Evolutionary conservation across 2,888 invertebrate genomes (phyloP).

Genomic region (Drosophila melanocephala): DNA sequence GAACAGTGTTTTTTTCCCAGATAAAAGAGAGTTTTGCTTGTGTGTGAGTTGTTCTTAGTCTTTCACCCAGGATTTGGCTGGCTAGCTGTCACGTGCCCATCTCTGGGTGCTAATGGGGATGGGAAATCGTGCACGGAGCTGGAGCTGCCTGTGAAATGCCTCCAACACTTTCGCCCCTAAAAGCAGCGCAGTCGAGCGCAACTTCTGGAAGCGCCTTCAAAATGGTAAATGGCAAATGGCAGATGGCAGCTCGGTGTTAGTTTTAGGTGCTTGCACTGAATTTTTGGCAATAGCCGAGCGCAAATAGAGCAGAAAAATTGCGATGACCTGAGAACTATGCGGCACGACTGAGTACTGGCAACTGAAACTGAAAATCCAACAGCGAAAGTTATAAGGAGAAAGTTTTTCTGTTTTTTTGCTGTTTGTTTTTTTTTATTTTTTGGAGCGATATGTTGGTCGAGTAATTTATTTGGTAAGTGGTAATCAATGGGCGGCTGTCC

Average conservation of each 20-base stretch:
- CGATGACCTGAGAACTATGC: slow-evolving; percentile 50
- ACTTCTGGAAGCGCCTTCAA: slow-evolving; percentile 44
- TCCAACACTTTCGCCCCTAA: slow-evolving; percentile 53
- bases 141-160: slow-evolving; percentile 30
- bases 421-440: neutral
- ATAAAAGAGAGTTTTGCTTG: neutral
- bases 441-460: slow-evolving; percentile 13
- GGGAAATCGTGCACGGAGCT: slow-evolving; percentile 23
- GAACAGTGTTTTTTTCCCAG: neutral
- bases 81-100: slow-evolving; percentile 61
- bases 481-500: slow-evolving; percentile 73
- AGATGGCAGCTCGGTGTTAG: slow-evolving; percentile 73
- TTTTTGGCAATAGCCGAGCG: slow-evolving; percentile 72
- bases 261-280: slow-evolving; percentile 68
- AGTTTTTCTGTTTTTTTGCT: slow-evolving; percentile 37
- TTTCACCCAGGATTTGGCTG: slow-evolving; percentile 22
- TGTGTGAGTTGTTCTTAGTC: neutral
- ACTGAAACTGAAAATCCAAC: slow-evolving; percentile 31
- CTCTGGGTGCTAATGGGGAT: slow-evolving; percentile 55
- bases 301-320: slow-evolving; percentile 79
- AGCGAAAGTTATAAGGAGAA: slow-evolving; percentile 70
- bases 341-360: slow-evolving; percentile 11
- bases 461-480: slow-evolving; percentile 77
- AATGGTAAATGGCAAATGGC: slow-evolving; percentile 57
- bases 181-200: slow-evolving; percentile 57